Percentiles rank a stretch among this genome's conserved stretches.
Evolutionary conservation across 2,888 invertebrate genomes (phyloP).

Genomic region (Nesidiocoris tenuis): DNA sequence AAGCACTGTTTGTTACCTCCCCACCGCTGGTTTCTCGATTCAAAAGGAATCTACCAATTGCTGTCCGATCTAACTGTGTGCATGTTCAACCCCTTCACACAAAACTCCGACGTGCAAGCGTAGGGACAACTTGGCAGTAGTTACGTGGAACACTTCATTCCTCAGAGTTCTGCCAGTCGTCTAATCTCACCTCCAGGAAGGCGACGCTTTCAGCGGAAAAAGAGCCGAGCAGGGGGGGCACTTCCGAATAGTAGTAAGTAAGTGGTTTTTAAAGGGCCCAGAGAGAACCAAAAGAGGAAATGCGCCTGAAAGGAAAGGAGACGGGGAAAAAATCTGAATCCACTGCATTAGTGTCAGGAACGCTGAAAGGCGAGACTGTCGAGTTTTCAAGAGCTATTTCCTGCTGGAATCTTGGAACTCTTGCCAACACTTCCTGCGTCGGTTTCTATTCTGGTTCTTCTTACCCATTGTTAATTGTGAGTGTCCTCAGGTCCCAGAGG

Average conservation of each 20-base stretch:
- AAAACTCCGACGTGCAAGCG: too few relatives aligned
- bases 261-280: not conserved
- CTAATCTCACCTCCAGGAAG: not conserved
- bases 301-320: not conserved
- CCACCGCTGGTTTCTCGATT: too few relatives aligned
- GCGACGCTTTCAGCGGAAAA: not conserved
- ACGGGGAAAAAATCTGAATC: not conserved
- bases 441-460: not conserved
- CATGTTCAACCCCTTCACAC: too few relatives aligned
- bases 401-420: not conserved
- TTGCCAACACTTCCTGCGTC: too few relatives aligned
- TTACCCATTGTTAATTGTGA: slow-evolving; percentile 42
- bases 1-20: too few relatives aligned
- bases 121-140: too few relatives aligned
- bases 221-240: not conserved
- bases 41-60: too few relatives aligned
- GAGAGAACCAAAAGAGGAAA: not conserved
- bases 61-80: too few relatives aligned
- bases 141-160: too few relatives aligned
- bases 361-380: not conserved
- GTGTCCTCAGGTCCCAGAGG: slow-evolving; percentile 7
- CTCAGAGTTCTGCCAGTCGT: too few relatives aligned
- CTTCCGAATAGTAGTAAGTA: not conserved
- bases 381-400: not conserved
- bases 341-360: not conserved